phyloP scores from a whole-genome alignment of 2,797 vertebrate species.

The Botia almorhae region DNA sequence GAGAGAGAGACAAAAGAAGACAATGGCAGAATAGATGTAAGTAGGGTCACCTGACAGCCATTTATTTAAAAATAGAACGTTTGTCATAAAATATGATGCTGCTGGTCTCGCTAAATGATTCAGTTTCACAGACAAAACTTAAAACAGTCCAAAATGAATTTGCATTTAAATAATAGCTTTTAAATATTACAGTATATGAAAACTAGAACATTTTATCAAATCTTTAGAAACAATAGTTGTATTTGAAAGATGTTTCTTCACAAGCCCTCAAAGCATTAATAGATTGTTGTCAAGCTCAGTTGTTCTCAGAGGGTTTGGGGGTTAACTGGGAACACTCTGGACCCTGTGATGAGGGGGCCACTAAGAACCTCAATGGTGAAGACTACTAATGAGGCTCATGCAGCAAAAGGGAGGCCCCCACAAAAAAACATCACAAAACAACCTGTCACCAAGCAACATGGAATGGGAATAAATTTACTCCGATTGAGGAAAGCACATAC shows the following conservation, averaged over 20 bases:
- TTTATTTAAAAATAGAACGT: neutral
- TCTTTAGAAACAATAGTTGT: too few species aligned
- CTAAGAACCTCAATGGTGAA: neutral
- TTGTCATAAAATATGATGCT: neutral
- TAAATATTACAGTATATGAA: too few species aligned
- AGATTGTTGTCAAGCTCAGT: too few species aligned
- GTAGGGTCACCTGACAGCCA: constrained; percentile 20
- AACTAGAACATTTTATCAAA: too few species aligned
- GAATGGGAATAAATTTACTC: neutral
- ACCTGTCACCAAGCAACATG: neutral
- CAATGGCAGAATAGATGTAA: constrained; percentile 41
- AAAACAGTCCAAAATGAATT: neutral
- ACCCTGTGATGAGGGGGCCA: too few species aligned
- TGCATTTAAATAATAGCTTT: too few species aligned
- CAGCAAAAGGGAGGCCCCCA: too few species aligned
- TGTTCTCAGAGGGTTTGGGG: too few species aligned
- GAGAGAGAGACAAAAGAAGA: constrained; percentile 72
- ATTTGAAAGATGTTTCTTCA: too few species aligned
- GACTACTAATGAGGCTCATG: neutral
- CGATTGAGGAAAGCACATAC: neutral
- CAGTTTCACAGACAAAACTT: neutral
- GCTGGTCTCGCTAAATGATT: neutral
- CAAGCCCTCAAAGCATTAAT: too few species aligned
- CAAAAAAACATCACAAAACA: neutral
- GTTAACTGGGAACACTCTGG: too few species aligned